Conservation (phyloP, 1,140 invertebrate species). For the Drosophila parabipectinata region DNA sequence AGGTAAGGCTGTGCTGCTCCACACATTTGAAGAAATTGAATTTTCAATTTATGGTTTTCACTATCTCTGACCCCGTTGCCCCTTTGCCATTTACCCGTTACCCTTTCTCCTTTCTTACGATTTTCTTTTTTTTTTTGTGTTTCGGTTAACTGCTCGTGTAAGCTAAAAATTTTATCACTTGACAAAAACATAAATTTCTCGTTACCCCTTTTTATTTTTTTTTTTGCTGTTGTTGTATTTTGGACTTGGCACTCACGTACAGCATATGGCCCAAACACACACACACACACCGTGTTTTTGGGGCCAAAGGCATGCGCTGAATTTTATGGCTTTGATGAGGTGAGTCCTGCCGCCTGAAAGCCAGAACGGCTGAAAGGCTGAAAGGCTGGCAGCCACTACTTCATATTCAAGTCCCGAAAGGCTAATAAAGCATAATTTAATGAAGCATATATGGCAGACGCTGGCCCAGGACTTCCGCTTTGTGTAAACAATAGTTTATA, state of each 20-base stretch:
- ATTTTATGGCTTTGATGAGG: slow-evolving; percentile 52
- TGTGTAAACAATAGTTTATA: slow-evolving; percentile 82
- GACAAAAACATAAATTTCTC: slow-evolving; percentile 80
- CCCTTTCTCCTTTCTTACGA: background rate
- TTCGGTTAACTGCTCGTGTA: slow-evolving; percentile 71
- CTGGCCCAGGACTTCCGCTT: slow-evolving; percentile 77
- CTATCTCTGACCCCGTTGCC: slow-evolving; percentile 44
- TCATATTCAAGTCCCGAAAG: slow-evolving; percentile 81
- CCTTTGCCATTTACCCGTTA: background rate
- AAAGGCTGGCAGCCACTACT: slow-evolving; percentile 51
- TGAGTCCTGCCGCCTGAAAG: slow-evolving; percentile 17
- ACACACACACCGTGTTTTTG: background rate
- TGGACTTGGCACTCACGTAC: slow-evolving; percentile 2
- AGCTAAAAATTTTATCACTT: slow-evolving; percentile 82
- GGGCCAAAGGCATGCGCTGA: slow-evolving; percentile 31
- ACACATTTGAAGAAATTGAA: slow-evolving; percentile 77
- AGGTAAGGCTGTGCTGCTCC: slow-evolving; percentile 33
- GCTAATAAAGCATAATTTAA: slow-evolving; percentile 83
- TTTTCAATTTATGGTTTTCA: slow-evolving; percentile 76
- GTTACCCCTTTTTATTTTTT: slow-evolving; percentile 36
- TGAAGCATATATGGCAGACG: slow-evolving; percentile 75
- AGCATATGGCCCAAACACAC: slow-evolving; percentile 1
- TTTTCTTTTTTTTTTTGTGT: background rate
- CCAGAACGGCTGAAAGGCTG: slow-evolving; percentile 3
- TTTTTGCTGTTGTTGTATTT: background rate